A percentile compares a stretch with the other conserved stretches of the same genome.
Evolutionary conservation across 1,140 invertebrate species (phyloP).

Genomic region (Tenebrio molitor): DNA sequence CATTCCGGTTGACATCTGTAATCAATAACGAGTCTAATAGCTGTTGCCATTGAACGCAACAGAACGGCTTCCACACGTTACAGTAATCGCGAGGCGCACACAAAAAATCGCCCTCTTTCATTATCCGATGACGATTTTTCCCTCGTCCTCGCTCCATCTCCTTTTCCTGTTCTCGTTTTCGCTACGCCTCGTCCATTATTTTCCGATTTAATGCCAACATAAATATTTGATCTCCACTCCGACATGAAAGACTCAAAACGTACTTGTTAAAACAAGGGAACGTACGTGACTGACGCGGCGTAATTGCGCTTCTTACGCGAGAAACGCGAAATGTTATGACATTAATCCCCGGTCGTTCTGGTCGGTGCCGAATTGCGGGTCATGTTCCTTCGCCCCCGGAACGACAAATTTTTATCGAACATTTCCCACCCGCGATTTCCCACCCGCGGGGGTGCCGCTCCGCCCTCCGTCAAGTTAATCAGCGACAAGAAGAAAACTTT

Average conservation of each 20-base stretch:
- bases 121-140: conserved; percentile 17
- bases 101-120: conserved; percentile 19
- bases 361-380: conserved; percentile 6
- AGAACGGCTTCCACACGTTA: conserved; percentile 30
- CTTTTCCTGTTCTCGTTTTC: conserved; percentile 4
- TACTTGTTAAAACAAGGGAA: conserved; percentile 1
- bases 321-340: conserved; percentile 21
- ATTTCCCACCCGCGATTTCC: neutral
- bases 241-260: conserved; percentile 26
- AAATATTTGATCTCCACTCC: conserved; percentile 32
- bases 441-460: too few relatives aligned
- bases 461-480: neutral
- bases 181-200: conserved; percentile 17
- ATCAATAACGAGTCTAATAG: conserved; percentile 40
- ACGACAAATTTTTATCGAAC: neutral
- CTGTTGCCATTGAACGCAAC: conserved; percentile 37
- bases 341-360: neutral
- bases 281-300: conserved; percentile 12
- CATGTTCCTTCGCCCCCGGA: neutral
- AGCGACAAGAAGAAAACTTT: neutral
- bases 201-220: conserved; percentile 36
- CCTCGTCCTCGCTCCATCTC: neutral
- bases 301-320: conserved; percentile 10
- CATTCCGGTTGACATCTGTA: conserved; percentile 26
- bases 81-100: conserved; percentile 12